phyloP scores from a whole-genome alignment of 2,888 invertebrate genomes.

The Autographa gamma region DNA sequence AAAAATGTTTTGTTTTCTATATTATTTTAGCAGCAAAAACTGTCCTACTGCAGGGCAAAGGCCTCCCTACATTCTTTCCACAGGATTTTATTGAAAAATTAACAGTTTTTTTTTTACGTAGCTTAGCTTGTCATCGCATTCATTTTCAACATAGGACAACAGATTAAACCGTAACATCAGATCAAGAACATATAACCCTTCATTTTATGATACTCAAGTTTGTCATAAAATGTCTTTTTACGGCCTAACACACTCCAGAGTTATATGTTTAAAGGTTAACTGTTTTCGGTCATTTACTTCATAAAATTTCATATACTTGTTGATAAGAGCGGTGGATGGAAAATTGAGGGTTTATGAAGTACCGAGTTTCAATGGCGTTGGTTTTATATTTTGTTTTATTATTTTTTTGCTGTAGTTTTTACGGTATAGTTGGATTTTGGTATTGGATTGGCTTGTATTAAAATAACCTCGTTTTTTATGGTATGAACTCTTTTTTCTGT shows the following conservation, averaged over 20 bases:
- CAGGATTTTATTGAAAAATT: too few species aligned
- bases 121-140: constrained; percentile 6
- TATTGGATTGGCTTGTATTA: too few species aligned
- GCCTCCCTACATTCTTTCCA: too few species aligned
- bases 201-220: constrained; percentile 68
- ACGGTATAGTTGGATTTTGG: too few species aligned
- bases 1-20: too few species aligned
- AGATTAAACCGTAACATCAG: constrained; percentile 41
- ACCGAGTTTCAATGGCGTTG: constrained; percentile 5
- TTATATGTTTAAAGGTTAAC: constrained; percentile 60
- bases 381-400: too few species aligned
- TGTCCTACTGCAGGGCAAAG: too few species aligned
- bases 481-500: too few species aligned
- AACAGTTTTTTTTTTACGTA: background rate
- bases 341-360: constrained; percentile 44
- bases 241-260: constrained; percentile 69
- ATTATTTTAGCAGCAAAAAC: too few species aligned
- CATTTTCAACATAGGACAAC: background rate
- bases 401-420: too few species aligned
- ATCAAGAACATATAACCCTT: constrained; percentile 61
- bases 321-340: constrained; percentile 60
- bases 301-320: constrained; percentile 72
- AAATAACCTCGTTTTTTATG: too few species aligned
- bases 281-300: constrained; percentile 64
- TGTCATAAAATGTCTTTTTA: constrained; percentile 76